These are phyloP conservation scores for Nothura maculosa DNA, from an alignment of 2,797 vertebrate genomes.

Conservation along the genomic window DNA sequence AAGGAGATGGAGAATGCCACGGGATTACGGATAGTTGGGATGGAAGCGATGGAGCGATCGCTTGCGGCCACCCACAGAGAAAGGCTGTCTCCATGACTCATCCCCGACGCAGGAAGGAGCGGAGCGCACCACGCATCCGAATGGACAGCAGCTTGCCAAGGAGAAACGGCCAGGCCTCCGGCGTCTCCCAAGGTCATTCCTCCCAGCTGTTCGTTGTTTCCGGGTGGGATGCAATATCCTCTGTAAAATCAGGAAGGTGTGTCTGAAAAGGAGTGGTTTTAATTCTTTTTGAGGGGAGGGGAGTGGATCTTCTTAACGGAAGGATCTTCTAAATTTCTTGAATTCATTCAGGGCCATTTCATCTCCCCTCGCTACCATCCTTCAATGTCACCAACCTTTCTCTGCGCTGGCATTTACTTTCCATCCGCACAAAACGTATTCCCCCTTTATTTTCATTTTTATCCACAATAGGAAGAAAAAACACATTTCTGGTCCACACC, in stretches of 20 bases:
- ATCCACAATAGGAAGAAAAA: background rate
- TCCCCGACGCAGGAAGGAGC: constrained; percentile 65
- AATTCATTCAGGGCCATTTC: constrained; percentile 45
- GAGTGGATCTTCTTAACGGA: constrained; percentile 15
- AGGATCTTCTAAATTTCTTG: constrained; percentile 52
- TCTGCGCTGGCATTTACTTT: background rate
- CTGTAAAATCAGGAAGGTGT: background rate
- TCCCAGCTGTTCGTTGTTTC: constrained; percentile 8
- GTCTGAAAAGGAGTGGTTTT: background rate
- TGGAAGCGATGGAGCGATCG: constrained; percentile 57
- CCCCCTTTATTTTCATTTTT: constrained; percentile 3
- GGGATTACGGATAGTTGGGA: constrained; percentile 64
- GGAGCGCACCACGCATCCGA: background rate
- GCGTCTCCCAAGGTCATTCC: constrained; percentile 18
- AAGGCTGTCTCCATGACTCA: constrained; percentile 63
- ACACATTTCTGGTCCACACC: background rate
- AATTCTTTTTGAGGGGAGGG: background rate
- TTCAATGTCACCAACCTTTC: constrained; percentile 22
- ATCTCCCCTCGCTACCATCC: constrained; percentile 25
- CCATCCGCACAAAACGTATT: constrained; percentile 39
- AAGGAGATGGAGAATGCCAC: constrained; percentile 58
- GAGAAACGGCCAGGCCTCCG: background rate
- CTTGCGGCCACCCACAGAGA: constrained; percentile 71
- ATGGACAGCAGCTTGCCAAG: constrained; percentile 61
- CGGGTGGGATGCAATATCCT: background rate